Conservation (phyloP, 2,888 invertebrate genomes). For the Acanthosepion esculentum region DNA sequence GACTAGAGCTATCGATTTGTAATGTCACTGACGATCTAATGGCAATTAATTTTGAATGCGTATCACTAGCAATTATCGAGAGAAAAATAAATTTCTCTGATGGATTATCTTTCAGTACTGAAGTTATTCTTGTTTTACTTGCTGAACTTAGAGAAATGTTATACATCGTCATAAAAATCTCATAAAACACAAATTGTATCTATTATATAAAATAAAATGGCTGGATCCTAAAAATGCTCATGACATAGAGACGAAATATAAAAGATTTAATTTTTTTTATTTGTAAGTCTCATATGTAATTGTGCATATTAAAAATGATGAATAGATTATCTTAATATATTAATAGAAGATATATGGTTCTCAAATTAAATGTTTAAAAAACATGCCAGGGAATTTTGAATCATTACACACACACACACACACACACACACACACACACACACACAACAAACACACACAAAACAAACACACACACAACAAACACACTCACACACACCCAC, state of each 20-base stretch:
- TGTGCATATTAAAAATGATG: neutral
- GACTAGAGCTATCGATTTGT: neutral
- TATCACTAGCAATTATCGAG: neutral
- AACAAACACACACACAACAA: neutral
- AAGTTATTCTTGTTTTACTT: neutral
- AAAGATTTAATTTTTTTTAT: neutral
- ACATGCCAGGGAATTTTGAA: neutral
- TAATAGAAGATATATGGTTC: neutral
- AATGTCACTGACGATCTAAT: neutral
- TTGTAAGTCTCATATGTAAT: neutral
- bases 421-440: neutral
- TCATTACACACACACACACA: neutral
- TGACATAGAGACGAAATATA: neutral
- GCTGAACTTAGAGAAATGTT: neutral
- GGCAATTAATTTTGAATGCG: constrained; percentile 20
- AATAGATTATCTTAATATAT: no score
- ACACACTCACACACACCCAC: neutral
- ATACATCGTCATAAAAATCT: neutral
- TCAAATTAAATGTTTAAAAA: neutral
- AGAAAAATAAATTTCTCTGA: constrained; percentile 16
- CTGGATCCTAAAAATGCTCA: neutral
- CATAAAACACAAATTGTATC: neutral
- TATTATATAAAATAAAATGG: neutral
- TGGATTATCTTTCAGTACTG: constrained; percentile 2
- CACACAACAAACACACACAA: no score